Conservation (phyloP, 2,797 vertebrate genomes). For the Emys orbicularis region DNA sequence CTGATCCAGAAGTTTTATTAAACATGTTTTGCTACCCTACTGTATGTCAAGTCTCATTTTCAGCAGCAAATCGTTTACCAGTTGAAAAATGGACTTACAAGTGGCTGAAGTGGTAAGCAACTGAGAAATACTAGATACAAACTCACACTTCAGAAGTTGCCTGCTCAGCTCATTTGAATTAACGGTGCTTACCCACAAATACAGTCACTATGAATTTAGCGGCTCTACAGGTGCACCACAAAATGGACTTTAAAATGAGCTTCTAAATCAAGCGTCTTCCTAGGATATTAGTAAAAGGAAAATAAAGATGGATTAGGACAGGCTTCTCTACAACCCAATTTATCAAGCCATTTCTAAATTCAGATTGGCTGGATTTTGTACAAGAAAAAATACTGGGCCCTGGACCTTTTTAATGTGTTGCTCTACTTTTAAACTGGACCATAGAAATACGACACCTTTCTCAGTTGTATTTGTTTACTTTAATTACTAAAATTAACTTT, state of each 20-base stretch:
- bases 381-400: neutral
- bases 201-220: conserved; percentile 21
- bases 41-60: conserved; percentile 22
- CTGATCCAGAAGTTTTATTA: neutral
- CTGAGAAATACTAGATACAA: conserved; percentile 6
- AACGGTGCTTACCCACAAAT: conserved; percentile 41
- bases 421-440: neutral
- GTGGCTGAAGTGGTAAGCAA: conserved; percentile 7
- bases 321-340: neutral
- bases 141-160: conserved; percentile 56
- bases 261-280: conserved; percentile 19
- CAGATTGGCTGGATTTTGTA: neutral
- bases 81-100: neutral
- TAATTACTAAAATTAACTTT: neutral
- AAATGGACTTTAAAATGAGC: conserved; percentile 48
- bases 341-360: conserved; percentile 46
- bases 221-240: conserved; percentile 24
- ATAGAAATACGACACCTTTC: neutral
- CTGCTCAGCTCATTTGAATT: conserved; percentile 21
- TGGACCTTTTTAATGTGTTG: neutral
- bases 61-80: neutral
- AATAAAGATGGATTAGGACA: conserved; percentile 6
- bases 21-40: conserved; percentile 21
- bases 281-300: neutral
- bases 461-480: conserved; percentile 23